Evolutionary conservation across 2,113 vertebrate species (phyloP).

Genomic region (Brienomyrus brachyistius): DNA sequence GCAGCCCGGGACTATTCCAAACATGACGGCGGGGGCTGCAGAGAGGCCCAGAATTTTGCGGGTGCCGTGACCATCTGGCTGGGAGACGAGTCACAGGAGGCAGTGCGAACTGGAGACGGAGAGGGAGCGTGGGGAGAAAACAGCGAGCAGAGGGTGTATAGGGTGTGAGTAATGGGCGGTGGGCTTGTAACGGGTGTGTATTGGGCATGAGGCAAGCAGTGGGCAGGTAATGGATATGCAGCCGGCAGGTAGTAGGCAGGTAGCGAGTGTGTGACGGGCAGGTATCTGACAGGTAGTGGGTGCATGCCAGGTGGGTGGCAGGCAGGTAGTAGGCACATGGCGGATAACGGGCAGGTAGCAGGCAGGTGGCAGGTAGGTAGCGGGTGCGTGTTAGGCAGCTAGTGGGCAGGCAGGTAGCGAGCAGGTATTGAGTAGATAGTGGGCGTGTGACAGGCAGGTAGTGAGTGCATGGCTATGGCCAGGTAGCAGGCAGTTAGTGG

Average conservation of each 20-base stretch:
- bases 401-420: neutral
- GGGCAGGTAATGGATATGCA: neutral
- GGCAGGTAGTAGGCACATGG: neutral
- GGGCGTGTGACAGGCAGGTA: neutral
- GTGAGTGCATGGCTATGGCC: too few species aligned
- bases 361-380: too few species aligned
- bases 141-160: neutral
- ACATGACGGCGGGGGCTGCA: neutral
- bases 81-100: neutral
- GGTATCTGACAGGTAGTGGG: neutral
- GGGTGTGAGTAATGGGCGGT: neutral
- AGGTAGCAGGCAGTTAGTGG: too few species aligned
- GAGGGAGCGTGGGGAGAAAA: neutral
- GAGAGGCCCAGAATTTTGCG: neutral
- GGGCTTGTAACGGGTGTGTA: neutral
- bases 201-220: neutral
- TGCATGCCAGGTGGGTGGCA: neutral
- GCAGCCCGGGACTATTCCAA: neutral
- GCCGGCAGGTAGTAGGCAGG: neutral
- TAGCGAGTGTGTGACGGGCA: neutral
- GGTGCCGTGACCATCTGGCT: constrained; percentile 3
- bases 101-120: neutral
- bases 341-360: neutral
- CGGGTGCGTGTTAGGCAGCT: neutral
- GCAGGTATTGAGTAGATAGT: neutral